A percentile compares a stretch with the other conserved stretches of the same genome.
phyloP scores from a whole-genome alignment of 2,888 invertebrate genomes.

The Melipona beecheii region DNA sequence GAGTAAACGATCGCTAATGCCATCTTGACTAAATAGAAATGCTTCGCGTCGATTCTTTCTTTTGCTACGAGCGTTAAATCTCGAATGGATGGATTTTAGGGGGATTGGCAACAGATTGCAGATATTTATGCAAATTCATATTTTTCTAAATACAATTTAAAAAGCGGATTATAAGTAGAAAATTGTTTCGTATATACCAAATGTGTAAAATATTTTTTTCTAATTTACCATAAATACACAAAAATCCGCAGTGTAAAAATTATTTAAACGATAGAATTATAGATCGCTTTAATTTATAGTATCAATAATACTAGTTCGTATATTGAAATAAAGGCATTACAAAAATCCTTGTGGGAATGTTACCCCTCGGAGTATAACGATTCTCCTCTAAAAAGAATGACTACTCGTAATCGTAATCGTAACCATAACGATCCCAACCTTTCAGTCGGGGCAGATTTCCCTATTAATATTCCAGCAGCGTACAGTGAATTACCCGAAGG shows the following conservation, averaged over 20 bases:
- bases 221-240: no score
- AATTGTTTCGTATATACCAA: no score
- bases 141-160: no score
- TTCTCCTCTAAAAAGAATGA: conserved; percentile 61
- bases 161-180: no score
- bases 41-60: neutral
- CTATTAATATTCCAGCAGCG: conserved; percentile 68
- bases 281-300: neutral
- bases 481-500: conserved; percentile 42
- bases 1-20: conserved; percentile 39
- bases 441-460: conserved; percentile 57
- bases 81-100: neutral
- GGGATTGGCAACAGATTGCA: no score
- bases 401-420: conserved; percentile 67
- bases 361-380: conserved; percentile 41
- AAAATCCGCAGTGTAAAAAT: neutral
- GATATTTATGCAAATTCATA: no score
- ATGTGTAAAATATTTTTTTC: no score
- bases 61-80: neutral
- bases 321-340: neutral
- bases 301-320: neutral
- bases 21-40: conserved; percentile 55
- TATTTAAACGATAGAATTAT: neutral
- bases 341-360: conserved; percentile 49
- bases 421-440: conserved; percentile 61